Base-by-base conservation (phyloP, 2,888 invertebrate species). In the Polydesmus complanatus region DNA sequence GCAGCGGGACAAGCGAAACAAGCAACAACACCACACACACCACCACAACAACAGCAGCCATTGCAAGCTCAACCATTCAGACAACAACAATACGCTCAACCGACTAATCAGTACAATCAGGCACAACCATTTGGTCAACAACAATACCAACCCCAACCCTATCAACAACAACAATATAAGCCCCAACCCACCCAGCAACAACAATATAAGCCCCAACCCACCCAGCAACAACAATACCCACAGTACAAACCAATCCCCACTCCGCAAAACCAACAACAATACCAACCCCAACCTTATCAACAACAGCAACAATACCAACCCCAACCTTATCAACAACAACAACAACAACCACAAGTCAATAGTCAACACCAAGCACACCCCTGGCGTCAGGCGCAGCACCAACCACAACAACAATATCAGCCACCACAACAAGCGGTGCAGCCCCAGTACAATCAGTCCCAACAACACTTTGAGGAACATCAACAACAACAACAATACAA, bases 21-120 rank as follows among this genome's bases (percentile, higher is more conserved):
- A 52, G 54, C 54, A 54, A 3, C 25, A 54, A 18, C 54, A 54
- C 8, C 21, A 23, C 19, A 71, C 79, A 79, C 73, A 87, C 83
- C 74, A 83, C 68, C 27, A 57, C 8, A n/a, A 22, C 50, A 22
- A 25, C 51, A 2, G 27, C 37, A 23, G 57, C 62, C 37, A 63
- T 11, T 50, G 50, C 19, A 50, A 50, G 14, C 50, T 50, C 50
- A 19, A 50, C 50, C 50, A 19, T 19, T 22, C 22, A 19, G 19
- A 21, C 50, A 19, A 11, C 50, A 19, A 50, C 19, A 50, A 50
- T 19, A 19, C 2, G 22, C 3, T 2, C 22, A 21, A 22, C 50
- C 50, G 8, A 19, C 50, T 11, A 2, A 50, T 21, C 50, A 3
- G 50, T 2, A n/a, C n/a, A n/a, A n/a, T n/a, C n/a, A n/a, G n/a